A percentile compares a stretch with the other conserved stretches of the same genome.
phyloP scores from a whole-genome alignment of 2,888 invertebrate species.

The Plebejus anna region DNA sequence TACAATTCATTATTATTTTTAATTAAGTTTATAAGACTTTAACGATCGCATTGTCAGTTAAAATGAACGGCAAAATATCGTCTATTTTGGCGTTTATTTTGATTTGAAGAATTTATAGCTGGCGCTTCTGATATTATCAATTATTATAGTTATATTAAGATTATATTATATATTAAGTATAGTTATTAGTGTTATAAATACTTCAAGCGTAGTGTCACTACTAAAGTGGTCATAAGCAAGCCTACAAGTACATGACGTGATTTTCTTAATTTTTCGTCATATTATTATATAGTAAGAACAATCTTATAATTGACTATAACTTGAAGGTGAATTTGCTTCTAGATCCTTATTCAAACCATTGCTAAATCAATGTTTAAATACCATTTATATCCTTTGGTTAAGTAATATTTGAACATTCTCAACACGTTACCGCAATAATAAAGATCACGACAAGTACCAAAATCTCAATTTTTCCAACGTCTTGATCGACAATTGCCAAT shows the following conservation, averaged over 20 bases:
- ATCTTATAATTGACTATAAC: background rate
- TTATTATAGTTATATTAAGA: too few species aligned
- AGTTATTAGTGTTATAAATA: too few species aligned
- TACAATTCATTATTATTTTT: background rate
- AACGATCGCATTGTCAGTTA: background rate
- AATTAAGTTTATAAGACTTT: background rate
- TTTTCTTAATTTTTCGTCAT: too few species aligned
- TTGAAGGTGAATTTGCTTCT: background rate
- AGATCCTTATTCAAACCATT: background rate
- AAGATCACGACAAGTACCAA: background rate
- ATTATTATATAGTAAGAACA: too few species aligned
- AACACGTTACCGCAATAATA: background rate
- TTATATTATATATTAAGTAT: too few species aligned
- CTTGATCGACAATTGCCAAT: constrained; percentile 69
- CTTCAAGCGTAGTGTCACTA: too few species aligned
- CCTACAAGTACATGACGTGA: too few species aligned
- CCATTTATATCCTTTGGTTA: background rate
- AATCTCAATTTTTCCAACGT: constrained; percentile 57
- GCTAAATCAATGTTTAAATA: background rate
- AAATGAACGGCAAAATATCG: background rate
- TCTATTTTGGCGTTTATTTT: background rate
- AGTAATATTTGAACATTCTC: background rate
- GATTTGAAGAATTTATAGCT: too few species aligned
- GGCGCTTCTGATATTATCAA: too few species aligned
- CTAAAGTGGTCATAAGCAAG: too few species aligned